Conservation (phyloP, 2,113 vertebrate genomes). For the Azemiops feae region DNA sequence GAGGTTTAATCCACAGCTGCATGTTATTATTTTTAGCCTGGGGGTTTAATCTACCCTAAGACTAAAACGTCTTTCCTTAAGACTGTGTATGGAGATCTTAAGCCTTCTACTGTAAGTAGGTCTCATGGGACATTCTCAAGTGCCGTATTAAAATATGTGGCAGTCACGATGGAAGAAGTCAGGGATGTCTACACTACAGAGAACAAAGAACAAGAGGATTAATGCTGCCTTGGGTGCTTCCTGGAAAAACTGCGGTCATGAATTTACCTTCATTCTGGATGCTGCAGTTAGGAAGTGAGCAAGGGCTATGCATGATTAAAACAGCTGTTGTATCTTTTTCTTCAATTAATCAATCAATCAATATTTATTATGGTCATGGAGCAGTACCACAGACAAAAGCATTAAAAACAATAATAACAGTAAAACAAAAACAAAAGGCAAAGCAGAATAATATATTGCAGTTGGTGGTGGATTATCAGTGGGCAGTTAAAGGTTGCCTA, state of each 20-base stretch:
- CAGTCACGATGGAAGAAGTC: neutral
- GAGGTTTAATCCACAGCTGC: constrained; percentile 20
- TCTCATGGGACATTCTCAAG: constrained; percentile 3
- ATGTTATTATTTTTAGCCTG: constrained; percentile 11
- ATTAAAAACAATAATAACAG: neutral
- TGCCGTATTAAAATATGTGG: neutral
- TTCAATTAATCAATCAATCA: neutral
- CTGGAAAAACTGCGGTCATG: constrained; percentile 30
- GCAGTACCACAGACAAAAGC: neutral
- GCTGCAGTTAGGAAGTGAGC: constrained; percentile 6
- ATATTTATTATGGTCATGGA: neutral
- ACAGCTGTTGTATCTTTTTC: constrained; percentile 28
- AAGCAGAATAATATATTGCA: neutral
- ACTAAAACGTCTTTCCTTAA: neutral
- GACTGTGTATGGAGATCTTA: constrained; percentile 8
- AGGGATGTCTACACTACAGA: neutral
- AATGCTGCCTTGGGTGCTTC: constrained; percentile 43
- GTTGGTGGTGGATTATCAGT: neutral
- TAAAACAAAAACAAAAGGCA: neutral
- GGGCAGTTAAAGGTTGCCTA: neutral
- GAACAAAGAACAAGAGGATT: constrained; percentile 21
- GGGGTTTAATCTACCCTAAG: constrained; percentile 11
- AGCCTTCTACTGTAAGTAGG: neutral
- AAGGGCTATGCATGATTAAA: constrained; percentile 17
- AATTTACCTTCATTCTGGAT: constrained; percentile 27